phyloP scores from a whole-genome alignment of 2,113 vertebrate genomes.

The Anarrhichthys ocellatus region DNA sequence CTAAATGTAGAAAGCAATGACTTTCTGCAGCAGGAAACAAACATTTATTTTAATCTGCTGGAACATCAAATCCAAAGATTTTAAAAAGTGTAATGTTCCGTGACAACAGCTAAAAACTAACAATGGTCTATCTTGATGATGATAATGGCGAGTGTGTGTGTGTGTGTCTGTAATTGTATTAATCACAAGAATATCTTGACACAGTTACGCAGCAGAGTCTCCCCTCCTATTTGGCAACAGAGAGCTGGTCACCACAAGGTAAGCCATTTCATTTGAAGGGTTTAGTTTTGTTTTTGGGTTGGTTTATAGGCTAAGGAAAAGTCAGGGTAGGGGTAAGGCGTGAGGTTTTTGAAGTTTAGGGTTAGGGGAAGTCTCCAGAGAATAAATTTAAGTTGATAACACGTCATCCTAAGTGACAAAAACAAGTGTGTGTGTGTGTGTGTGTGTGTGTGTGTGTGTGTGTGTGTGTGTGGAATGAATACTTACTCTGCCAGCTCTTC shows the following conservation, averaged over 20 bases:
- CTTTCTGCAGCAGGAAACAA: background rate
- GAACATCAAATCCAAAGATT: background rate
- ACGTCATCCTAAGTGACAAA: background rate
- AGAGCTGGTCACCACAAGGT: background rate
- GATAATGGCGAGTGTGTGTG: background rate
- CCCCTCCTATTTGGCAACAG: background rate
- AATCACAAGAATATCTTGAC: background rate
- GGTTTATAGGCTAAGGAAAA: background rate
- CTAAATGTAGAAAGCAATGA: background rate
- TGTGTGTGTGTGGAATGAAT: constrained; percentile 14
- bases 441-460: constrained; percentile 23
- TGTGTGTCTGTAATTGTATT: background rate
- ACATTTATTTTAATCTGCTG: background rate
- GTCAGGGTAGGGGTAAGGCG: too few species aligned
- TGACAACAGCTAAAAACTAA: background rate
- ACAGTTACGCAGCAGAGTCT: background rate
- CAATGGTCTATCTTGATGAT: background rate
- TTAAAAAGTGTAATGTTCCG: background rate
- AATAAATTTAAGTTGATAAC: background rate
- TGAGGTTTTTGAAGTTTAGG: background rate
- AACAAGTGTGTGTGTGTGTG: constrained; percentile 17
- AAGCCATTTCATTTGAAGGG: background rate
- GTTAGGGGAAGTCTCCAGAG: background rate
- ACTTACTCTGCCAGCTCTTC: constrained; percentile 98
- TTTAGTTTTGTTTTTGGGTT: background rate